Evolutionary conservation across 2,797 vertebrate genomes (phyloP).

Genomic region (Chiloscyllium punctatum): DNA sequence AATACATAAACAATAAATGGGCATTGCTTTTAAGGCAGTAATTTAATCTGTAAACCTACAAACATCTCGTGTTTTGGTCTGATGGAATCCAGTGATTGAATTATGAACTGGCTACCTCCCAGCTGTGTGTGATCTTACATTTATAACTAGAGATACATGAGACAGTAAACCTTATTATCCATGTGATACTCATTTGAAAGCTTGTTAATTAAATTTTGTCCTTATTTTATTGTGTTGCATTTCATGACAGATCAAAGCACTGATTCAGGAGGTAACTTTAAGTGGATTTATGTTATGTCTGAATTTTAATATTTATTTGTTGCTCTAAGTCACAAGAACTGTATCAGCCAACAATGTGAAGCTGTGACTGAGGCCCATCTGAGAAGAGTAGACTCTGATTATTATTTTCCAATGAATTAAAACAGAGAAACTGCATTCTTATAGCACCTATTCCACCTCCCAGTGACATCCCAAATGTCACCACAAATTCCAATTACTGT

Average conservation of each 20-base stretch:
- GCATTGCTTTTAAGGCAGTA: not conserved
- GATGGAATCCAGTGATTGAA: not conserved
- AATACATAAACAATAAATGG: not conserved
- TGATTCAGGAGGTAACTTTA: not conserved
- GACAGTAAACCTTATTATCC: conserved; percentile 9
- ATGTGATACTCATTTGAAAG: not conserved
- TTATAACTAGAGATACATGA: conserved; percentile 3
- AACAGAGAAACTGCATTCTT: not conserved
- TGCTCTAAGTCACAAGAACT: too few relatives aligned
- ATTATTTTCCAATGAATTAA: not conserved
- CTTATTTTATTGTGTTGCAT: not conserved
- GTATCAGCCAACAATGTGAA: not conserved
- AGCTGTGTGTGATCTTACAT: not conserved
- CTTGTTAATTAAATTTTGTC: not conserved
- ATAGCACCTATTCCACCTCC: not conserved
- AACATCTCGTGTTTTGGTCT: conserved; percentile 14
- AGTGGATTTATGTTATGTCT: not conserved
- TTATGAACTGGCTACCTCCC: not conserved
- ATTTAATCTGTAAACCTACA: not conserved
- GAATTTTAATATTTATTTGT: not conserved
- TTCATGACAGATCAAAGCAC: not conserved
- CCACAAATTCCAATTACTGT: too few relatives aligned
- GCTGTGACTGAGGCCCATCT: not conserved
- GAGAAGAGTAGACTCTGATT: too few relatives aligned
- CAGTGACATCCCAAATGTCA: too few relatives aligned